Evolutionary conservation across 2,888 invertebrate species (phyloP), one percentile per base, ranked within the genome.

Genomic region (Magallana nippona): DNA sequence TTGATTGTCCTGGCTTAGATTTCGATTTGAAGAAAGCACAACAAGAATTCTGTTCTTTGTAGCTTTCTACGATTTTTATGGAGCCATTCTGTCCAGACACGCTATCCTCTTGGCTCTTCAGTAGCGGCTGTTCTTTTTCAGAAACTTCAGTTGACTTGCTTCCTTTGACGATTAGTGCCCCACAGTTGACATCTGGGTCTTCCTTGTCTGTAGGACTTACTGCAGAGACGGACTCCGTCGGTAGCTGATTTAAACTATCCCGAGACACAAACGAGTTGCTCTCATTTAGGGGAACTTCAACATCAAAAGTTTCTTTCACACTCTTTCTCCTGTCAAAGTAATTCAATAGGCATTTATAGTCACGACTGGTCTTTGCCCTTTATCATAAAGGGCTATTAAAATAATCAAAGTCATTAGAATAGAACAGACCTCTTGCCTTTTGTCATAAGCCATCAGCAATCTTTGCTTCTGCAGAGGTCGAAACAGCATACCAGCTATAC

Each of bases 401-500:
- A 8, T 44, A 44, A 44, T 44, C 8, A 44, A 44, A 5, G 44
- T 44, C 44, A 44, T 44, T 44, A 44, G 60, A 19, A 10, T 19
- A 22, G 57, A 10, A 17, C 22, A 19, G 19, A 22, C 57, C 17
- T 80, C 60, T 71, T 71, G 82, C 84, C 84, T 84, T 32, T 44
- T 17, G 13, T 79, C 77, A 63, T 80, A 79, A 17, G 58, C 62
- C 13, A 82, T 63, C 1, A 84, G 81, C 78, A 63, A 80, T 32
- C 85, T 81, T 58, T 91, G 86, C 19, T 87, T 80, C 8, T 84
- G 84, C 44, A 91, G 79, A 0, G 92, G 91, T 71, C 91, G 79
- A 81, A 89, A 90, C 17, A 92, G 83, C 44, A 89, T 87, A 15
- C 89, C 91, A 82, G 87, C 86, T 2, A 91, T 84, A 58, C 87